Conservation (phyloP, 1,140 invertebrate species). For the Drosophila kepulauana region DNA sequence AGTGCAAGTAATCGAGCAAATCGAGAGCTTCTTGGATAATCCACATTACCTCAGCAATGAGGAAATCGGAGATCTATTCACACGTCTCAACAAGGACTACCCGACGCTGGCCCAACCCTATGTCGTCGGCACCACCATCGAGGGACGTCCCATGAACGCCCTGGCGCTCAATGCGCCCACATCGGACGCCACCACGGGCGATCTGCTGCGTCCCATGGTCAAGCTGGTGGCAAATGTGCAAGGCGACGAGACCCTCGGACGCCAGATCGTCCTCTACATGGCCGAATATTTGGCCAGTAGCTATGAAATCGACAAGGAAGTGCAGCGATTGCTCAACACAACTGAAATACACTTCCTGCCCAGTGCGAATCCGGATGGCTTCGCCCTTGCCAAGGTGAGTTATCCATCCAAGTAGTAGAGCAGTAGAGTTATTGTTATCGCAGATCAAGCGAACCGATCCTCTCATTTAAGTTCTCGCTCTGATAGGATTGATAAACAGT, state of each 20-base stretch:
- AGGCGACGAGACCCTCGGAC: slow-evolving; percentile 97
- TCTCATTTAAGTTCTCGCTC: neutral
- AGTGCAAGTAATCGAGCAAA: slow-evolving; percentile 53
- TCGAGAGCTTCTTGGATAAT: slow-evolving; percentile 57
- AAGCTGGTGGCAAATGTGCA: slow-evolving; percentile 99
- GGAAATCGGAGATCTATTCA: slow-evolving; percentile 68
- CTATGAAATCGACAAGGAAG: slow-evolving; percentile 88
- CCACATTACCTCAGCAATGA: slow-evolving; percentile 68
- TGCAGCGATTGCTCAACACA: slow-evolving; percentile 90
- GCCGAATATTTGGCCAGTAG: slow-evolving; percentile 92
- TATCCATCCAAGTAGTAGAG: neutral
- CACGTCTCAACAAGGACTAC: slow-evolving; percentile 62
- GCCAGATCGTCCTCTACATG: slow-evolving; percentile 94
- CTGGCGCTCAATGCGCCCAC: slow-evolving; percentile 84
- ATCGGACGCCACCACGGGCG: slow-evolving; percentile 39
- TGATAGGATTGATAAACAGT: neutral
- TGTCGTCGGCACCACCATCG: slow-evolving; percentile 91
- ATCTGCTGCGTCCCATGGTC: slow-evolving; percentile 90
- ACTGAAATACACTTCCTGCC: slow-evolving; percentile 97
- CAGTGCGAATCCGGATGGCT: slow-evolving; percentile 96
- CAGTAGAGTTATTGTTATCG: neutral
- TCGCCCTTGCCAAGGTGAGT: slow-evolving; percentile 91
- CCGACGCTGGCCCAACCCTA: slow-evolving; percentile 89
- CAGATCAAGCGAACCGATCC: neutral
- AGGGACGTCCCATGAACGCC: slow-evolving; percentile 91